These are phyloP conservation scores for Lepetodrilus schrolli DNA, from an alignment of 2,888 invertebrate species.

Conservation along the genomic window DNA sequence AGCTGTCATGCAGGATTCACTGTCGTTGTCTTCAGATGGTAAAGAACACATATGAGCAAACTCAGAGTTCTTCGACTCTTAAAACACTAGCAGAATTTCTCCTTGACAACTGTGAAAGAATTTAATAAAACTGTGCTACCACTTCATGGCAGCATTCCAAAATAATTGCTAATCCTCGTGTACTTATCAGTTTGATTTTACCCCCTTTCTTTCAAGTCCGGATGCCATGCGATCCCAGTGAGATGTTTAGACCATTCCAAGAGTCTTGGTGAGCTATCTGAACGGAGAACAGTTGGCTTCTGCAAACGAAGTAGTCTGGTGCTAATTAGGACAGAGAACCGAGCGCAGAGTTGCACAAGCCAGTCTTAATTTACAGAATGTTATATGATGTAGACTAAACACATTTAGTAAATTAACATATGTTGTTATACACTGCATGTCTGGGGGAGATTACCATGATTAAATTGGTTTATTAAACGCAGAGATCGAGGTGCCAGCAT, in stretches of 20 bases:
- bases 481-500: too few species aligned
- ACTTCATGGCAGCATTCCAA: not conserved
- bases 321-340: constrained; percentile 22
- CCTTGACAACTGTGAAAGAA: not conserved
- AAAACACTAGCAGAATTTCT: too few species aligned
- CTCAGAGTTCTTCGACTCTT: too few species aligned
- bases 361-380: constrained; percentile 14
- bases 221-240: not conserved
- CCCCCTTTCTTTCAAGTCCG: not conserved
- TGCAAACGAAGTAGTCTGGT: not conserved
- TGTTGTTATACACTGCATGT: not conserved
- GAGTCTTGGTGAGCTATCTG: not conserved
- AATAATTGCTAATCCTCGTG: constrained; percentile 16
- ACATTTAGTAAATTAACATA: constrained; percentile 6
- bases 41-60: too few species aligned
- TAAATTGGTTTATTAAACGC: constrained; percentile 1
- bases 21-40: too few species aligned
- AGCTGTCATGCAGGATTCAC: too few species aligned
- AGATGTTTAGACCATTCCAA: not conserved
- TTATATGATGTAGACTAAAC: constrained; percentile 25
- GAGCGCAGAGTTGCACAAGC: constrained; percentile 11
- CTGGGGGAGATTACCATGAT: constrained; percentile 1
- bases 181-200: not conserved
- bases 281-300: not conserved
- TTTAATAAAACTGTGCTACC: not conserved